phyloP scores from a whole-genome alignment of 2,797 vertebrate species.

The Cossypha dichroa region DNA sequence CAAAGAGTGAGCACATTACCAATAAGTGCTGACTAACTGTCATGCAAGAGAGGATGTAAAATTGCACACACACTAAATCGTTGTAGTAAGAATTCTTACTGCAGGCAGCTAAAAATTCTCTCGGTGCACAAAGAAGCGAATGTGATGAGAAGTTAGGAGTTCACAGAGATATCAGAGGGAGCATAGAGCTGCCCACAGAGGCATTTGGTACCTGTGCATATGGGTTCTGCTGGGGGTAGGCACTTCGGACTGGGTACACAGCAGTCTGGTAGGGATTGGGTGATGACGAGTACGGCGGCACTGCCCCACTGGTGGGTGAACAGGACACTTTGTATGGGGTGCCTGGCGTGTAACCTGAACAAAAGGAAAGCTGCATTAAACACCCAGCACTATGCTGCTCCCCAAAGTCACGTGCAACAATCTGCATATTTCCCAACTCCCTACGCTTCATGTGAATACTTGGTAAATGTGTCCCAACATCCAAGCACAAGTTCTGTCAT shows the following conservation, averaged over 20 bases:
- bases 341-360: slow-evolving; percentile 91
- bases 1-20: neutral
- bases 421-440: neutral
- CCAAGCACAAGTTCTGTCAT: neutral
- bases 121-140: neutral
- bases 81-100: neutral
- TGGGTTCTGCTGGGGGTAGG: slow-evolving; percentile 95
- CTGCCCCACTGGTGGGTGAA: slow-evolving; percentile 91
- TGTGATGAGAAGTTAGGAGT: neutral
- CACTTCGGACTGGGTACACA: slow-evolving; percentile 94
- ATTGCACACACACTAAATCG: neutral
- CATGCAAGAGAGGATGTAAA: neutral
- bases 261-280: slow-evolving; percentile 92
- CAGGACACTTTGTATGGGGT: slow-evolving; percentile 98
- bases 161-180: neutral
- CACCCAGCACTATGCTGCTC: neutral
- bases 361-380: neutral
- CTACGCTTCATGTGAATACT: neutral
- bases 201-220: slow-evolving; percentile 87
- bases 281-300: slow-evolving; percentile 93
- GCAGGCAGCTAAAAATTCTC: neutral
- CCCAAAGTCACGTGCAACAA: neutral
- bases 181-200: no score
- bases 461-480: neutral
- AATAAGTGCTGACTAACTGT: neutral